phyloP scores from a whole-genome alignment of 1,140 invertebrate genomes.

The Xylocopa sonorina region DNA sequence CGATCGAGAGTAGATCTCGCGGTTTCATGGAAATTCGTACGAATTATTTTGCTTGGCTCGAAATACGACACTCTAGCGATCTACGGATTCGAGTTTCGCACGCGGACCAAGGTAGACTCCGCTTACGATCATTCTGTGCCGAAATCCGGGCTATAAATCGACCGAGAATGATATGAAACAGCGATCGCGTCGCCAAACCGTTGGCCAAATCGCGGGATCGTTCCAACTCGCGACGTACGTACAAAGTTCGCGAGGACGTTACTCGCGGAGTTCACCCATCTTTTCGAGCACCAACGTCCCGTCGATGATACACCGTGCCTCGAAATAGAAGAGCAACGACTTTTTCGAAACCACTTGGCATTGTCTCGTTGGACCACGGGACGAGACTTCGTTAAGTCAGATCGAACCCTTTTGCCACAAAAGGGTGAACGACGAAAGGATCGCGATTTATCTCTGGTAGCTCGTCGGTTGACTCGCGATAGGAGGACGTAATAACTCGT shows the following conservation, averaged over 20 bases:
- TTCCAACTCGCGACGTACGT: conserved; percentile 17
- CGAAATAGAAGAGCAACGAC: conserved; percentile 65
- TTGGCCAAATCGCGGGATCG: conserved; percentile 6
- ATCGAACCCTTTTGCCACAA: neutral
- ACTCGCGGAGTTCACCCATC: conserved; percentile 5
- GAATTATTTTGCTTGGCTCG: conserved; percentile 40
- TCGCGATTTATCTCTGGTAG: neutral
- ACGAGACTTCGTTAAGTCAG: neutral
- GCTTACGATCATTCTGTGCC: neutral
- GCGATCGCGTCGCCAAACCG: neutral
- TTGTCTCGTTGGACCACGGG: conserved; percentile 37
- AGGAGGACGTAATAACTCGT: neutral
- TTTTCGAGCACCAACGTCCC: conserved; percentile 33
- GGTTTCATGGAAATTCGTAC: neutral
- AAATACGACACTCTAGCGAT: neutral
- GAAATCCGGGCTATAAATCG: neutral
- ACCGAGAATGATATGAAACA: neutral
- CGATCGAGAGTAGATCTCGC: neutral
- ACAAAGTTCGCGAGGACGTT: conserved; percentile 6
- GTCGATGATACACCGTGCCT: conserved; percentile 43
- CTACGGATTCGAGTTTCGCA: neutral
- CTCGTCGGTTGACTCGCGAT: neutral
- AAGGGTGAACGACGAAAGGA: too few species aligned
- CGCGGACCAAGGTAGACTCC: neutral
- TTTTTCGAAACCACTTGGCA: conserved; percentile 57